phyloP scores from a whole-genome alignment of 2,888 invertebrate species.

The Acheta domesticus region DNA sequence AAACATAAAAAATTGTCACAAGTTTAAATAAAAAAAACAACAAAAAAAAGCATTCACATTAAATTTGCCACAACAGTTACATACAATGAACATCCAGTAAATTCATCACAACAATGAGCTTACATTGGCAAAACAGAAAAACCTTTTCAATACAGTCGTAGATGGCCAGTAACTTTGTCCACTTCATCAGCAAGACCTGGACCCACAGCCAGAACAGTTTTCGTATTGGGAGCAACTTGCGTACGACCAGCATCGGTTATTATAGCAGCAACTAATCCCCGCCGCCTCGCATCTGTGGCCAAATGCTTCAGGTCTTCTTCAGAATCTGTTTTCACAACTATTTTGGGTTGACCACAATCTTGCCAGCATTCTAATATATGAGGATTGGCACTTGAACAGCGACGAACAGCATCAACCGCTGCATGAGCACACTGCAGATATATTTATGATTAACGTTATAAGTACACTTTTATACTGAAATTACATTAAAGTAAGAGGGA shows the following conservation, averaged over 20 bases:
- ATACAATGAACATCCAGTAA: too few species aligned
- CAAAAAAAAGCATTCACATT: too few species aligned
- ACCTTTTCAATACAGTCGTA: constrained; percentile 70
- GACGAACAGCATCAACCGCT: constrained; percentile 81
- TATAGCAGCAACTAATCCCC: constrained; percentile 68
- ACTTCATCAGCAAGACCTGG: constrained; percentile 76
- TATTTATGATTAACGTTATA: neutral
- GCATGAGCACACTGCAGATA: constrained; percentile 67
- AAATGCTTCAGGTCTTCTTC: constrained; percentile 70
- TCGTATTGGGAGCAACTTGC: constrained; percentile 83
- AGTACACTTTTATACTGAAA: neutral
- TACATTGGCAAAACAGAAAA: neutral
- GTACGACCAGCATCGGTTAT: constrained; percentile 91
- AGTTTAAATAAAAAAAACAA: too few species aligned
- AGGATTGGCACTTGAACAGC: constrained; percentile 60
- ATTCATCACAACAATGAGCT: too few species aligned
- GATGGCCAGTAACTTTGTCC: constrained; percentile 80
- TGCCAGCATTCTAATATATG: constrained; percentile 62
- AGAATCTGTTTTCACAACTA: constrained; percentile 77
- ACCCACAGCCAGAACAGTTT: constrained; percentile 90
- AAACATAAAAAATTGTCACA: too few species aligned
- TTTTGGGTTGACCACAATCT: constrained; percentile 77
- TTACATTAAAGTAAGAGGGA: neutral
- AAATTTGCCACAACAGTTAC: too few species aligned
- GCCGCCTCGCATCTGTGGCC: constrained; percentile 62